Conservation (phyloP, 2,888 invertebrate species). For the Xylota segnis region DNA sequence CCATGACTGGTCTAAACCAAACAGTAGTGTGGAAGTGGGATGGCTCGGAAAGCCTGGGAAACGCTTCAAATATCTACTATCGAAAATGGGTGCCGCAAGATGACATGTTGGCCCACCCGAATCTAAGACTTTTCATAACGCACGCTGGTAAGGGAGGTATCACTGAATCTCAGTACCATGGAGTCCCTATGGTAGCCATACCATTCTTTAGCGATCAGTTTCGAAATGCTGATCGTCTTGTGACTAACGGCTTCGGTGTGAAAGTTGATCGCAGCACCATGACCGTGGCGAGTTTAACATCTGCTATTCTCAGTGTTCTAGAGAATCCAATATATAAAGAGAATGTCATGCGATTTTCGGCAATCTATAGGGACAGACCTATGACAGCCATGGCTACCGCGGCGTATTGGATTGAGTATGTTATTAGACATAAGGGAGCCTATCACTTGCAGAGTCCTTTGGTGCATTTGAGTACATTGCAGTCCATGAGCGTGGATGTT, state of each 20-base stretch:
- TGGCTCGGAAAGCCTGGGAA: constrained; percentile 82
- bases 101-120: constrained; percentile 90
- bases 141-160: constrained; percentile 88
- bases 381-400: constrained; percentile 85
- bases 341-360: constrained; percentile 84
- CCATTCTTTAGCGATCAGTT: constrained; percentile 92
- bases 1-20: constrained; percentile 86
- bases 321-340: constrained; percentile 79
- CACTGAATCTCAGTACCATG: constrained; percentile 91
- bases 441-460: constrained; percentile 85
- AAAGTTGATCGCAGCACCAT: constrained; percentile 34
- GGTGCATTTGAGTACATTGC: constrained; percentile 84
- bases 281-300: constrained; percentile 37
- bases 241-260: constrained; percentile 85
- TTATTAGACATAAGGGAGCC: constrained; percentile 86
- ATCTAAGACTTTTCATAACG: constrained; percentile 85
- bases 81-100: constrained; percentile 86
- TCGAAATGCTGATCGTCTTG: constrained; percentile 90
- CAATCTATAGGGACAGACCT: constrained; percentile 86
- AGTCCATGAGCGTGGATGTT: constrained; percentile 85
- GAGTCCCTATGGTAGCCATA: constrained; percentile 89
- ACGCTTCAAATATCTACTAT: constrained; percentile 82
- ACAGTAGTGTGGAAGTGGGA: constrained; percentile 88
- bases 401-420: constrained; percentile 87
- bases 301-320: constrained; percentile 71